Evolutionary conservation across 2,888 invertebrate genomes (phyloP).

Genomic region (Napeogenes inachia): DNA sequence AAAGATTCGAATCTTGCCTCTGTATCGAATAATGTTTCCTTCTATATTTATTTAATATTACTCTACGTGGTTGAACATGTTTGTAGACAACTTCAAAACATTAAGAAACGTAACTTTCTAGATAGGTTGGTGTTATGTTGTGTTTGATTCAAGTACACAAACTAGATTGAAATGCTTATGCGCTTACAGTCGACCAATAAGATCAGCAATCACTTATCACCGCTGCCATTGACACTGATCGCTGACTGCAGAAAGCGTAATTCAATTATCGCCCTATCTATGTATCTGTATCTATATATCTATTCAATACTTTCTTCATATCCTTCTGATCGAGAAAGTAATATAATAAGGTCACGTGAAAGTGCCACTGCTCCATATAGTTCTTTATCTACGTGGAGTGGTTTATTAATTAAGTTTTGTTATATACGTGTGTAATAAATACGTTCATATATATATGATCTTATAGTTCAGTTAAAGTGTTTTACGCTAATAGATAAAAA

Average conservation of each 20-base stretch:
- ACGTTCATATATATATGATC: background rate
- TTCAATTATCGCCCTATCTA: constrained; percentile 26
- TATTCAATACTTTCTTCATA: constrained; percentile 31
- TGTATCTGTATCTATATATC: constrained; percentile 13
- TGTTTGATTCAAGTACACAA: background rate
- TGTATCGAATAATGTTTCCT: too few relatives aligned
- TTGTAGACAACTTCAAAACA: too few relatives aligned
- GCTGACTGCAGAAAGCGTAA: constrained; percentile 19
- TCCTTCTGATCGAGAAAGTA: constrained; percentile 31
- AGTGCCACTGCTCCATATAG: constrained; percentile 27
- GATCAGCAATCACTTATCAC: constrained; percentile 16
- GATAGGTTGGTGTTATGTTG: too few relatives aligned
- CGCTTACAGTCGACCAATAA: constrained; percentile 4
- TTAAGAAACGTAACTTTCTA: too few relatives aligned
- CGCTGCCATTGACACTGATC: constrained; percentile 21
- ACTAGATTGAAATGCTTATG: background rate
- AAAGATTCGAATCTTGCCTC: too few relatives aligned
- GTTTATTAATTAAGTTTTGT: constrained; percentile 1
- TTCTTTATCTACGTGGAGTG: constrained; percentile 9
- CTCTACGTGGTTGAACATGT: too few relatives aligned
- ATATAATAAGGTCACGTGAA: constrained; percentile 29
- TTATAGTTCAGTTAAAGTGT: too few relatives aligned
- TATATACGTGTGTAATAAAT: background rate
- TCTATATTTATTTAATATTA: too few relatives aligned
- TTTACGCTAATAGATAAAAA: too few relatives aligned